Evolutionary conservation across 2,797 vertebrate genomes (phyloP), one percentile per base, ranked within the genome.

Genomic region (Spinus pinus): DNA sequence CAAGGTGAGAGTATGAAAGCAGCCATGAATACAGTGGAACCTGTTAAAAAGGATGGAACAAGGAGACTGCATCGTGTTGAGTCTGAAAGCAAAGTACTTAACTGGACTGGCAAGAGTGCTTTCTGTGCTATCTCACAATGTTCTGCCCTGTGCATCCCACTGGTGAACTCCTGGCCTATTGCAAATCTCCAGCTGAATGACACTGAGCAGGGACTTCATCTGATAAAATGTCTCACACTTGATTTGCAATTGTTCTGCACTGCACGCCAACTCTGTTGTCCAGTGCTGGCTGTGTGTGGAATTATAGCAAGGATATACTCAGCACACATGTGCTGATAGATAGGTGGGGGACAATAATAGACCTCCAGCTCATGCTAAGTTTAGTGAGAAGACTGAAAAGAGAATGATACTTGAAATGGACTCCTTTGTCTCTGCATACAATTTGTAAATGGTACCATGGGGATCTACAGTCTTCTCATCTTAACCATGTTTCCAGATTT

Each of bases 221-320:
- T 47, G 31, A 33, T 28, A 56, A 74, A 92, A 83, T 18, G 33
- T 56, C 66, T 90, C 2, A 0, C 42, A n/a, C 35, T 56, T 70
- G 51, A 80, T 88, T 88, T 93, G 81, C 56, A 81, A 41, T 88
- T 49, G 37, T 54, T 84, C 54, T 88, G 46, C 35, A 21, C 31
- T 42, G 70, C 27, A 21, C 0, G 0, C 37, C 9, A 11, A 35
- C 44, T n/a, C 54, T 81, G 53, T 30, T 71, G 54, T 49, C 12
- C 33, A n/a, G n/a, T 62, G 54, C 47, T 84, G 77, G 28, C 28
- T 75, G 30, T 10, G 33, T 73, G 35, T 39, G 92, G 39, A 81
- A 64, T 73, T 62, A 41, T 7, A 66, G 22, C 42, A 67, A 46
- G 15, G 10, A 70, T 49, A 56, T 8, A 39, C 31, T 81, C 31